Evolutionary conservation across 2,888 invertebrate species (phyloP), one percentile per base, ranked within the genome.

Genomic region (Ormyrus pomaceus): DNA sequence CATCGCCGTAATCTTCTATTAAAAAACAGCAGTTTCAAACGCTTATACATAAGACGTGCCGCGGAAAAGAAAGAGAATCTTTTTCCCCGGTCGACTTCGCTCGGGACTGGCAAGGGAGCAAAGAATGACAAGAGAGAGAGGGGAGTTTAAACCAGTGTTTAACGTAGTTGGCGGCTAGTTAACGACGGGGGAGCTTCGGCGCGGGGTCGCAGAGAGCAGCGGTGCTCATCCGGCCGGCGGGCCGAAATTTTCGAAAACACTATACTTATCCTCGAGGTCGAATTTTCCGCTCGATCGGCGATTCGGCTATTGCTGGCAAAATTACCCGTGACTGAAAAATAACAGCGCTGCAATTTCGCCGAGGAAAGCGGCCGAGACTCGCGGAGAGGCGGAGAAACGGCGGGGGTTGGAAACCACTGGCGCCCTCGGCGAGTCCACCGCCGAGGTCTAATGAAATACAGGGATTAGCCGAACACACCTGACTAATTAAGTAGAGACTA

Each of bases 401-500:
- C 9, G 72, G 70, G 77, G 80, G 72, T 84, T 84, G 84, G 83
- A 84, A 85, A 80, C 81, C 85, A 62, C 85, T 83, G 84, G 53
- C 85, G 71, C 85, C 86, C 87, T 83, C 83, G 83, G 81, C 76
- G 83, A 78, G 66, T 82, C 80, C 85, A 10, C 69, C 50, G 65
- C 19, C 55, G 11, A n/a, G 59, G 56, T 48, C 62, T 87, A 87
- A 87, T 87, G 87, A 86, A 88, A 88, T 88, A 86, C 87, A 79
- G 86, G 87, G 87, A 87, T 87, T 87, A 87, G 86, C 85, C 86
- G 85, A 87, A 87, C 86, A 87, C 86, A 88, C 88, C 87, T 88
- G 87, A 87, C 87, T 88, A 88, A 88, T 88, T 87, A 88, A 88
- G 87, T 86, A 87, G 86, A 82, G 83, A 83, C 87, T 88, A 88